These are phyloP conservation scores for Xestia rhomboidea DNA, from an alignment of 2,888 invertebrate genomes.

Conservation along the genomic window DNA sequence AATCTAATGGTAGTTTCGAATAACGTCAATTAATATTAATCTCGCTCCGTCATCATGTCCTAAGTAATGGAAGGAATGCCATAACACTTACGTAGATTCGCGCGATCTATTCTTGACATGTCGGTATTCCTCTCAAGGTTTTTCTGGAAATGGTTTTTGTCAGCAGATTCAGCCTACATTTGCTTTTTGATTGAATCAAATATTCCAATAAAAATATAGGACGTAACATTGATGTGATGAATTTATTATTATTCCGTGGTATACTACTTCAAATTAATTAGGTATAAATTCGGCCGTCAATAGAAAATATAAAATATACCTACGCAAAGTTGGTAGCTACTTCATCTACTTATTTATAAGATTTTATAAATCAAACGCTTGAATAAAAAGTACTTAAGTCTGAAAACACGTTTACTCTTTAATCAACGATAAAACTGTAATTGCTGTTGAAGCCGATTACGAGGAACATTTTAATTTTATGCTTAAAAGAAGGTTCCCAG, in stretches of 20 bases:
- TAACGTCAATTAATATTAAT: constrained; percentile 73
- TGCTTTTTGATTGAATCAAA: constrained; percentile 6
- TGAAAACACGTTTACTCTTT: constrained; percentile 7
- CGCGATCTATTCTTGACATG: constrained; percentile 57
- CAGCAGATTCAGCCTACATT: neutral
- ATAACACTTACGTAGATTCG: constrained; percentile 66
- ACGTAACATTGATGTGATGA: neutral
- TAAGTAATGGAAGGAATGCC: constrained; percentile 71
- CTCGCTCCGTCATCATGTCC: constrained; percentile 67
- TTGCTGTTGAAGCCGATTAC: constrained; percentile 43
- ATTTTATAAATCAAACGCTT: neutral
- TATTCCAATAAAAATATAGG: neutral
- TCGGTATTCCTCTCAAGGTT: constrained; percentile 48
- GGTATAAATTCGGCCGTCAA: neutral
- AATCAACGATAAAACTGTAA: constrained; percentile 34
- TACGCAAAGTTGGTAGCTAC: neutral
- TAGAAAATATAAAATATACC: neutral
- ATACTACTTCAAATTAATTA: neutral
- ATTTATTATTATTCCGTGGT: neutral
- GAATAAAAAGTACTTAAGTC: constrained; percentile 6
- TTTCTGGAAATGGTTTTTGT: constrained; percentile 43
- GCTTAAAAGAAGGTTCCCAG: constrained; percentile 36
- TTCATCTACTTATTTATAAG: neutral
- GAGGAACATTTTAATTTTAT: constrained; percentile 44
- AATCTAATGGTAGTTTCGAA: constrained; percentile 66